Base-by-base conservation (phyloP, 2,797 vertebrate species). In the Enoplosus armatus region DNA sequence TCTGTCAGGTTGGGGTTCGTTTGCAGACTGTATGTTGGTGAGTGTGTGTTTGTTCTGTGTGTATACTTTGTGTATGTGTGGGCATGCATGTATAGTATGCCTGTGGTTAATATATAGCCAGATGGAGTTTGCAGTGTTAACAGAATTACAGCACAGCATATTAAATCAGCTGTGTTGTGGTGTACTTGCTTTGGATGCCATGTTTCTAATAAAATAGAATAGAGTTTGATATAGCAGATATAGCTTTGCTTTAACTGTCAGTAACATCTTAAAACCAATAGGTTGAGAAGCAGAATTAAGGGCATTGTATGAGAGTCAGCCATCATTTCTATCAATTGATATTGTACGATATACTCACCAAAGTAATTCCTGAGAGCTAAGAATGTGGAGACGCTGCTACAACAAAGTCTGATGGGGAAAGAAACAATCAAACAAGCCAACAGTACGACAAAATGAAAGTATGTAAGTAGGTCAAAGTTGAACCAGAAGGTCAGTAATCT, bases 1-100 rank as follows among this genome's bases (percentile, higher is more conserved):
- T 82, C 75, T 67, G 76, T 87, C 75, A 85, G 84, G 62, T 80
- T 80, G 48, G 56, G 41, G 43, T 61, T 84, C 5, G 33, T 85
- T 76, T 85, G 60, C 50, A 74, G 68, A 77, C 24, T 84, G 62
- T 70, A 59, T 80, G 73, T 84, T 73, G 24, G 59, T 33, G 43
- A 80, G 29, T 58, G 56, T 79, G 64, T 33, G 50, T 33, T 59
- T 51, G 39, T 39, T 53, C 2, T 29, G 15, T 5, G 26, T 61
- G 22, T 48, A 31, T 53, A 60, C 11, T 10, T 24, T 15, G 22
- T 59, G 10, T 58, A n/a, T 73, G 75, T 55, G 60, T 56, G 31
- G 8, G 22, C 29, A 67, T 68, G 72, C 35, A 54, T 73, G 63
- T 67, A 33, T 55, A 66, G 63, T 56, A 43, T 59, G 80, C 69